Evolutionary conservation across 1,140 invertebrate species (phyloP).

Genomic region (Drosophila tani): DNA sequence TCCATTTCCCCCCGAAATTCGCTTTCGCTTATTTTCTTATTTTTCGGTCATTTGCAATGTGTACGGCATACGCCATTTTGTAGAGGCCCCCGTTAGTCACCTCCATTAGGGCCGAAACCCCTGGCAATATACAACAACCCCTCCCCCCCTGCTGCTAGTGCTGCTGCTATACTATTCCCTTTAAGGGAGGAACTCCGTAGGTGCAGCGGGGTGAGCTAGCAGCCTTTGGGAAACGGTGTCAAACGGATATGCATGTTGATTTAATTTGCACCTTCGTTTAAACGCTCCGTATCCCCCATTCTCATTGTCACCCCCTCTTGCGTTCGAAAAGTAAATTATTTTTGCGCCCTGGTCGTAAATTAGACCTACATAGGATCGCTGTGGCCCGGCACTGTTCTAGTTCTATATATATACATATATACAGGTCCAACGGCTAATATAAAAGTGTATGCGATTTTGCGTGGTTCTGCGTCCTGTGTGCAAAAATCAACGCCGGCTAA

Average conservation of each 20-base stretch:
- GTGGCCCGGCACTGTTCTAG: slow-evolving; percentile 48
- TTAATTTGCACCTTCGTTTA: slow-evolving; percentile 82
- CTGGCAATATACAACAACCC: slow-evolving; percentile 10
- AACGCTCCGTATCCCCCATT: slow-evolving; percentile 43
- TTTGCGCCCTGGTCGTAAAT: slow-evolving; percentile 70
- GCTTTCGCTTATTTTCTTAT: slow-evolving; percentile 17
- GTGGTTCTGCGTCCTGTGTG: slow-evolving; percentile 61
- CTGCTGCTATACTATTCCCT: slow-evolving; percentile 24
- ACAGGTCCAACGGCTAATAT: neutral
- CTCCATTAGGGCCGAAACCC: slow-evolving; percentile 6
- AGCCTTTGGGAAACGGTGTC: slow-evolving; percentile 73
- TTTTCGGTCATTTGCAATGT: slow-evolving; percentile 79
- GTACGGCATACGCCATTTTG: slow-evolving; percentile 64
- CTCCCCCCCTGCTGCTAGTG: neutral
- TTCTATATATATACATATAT: slow-evolving; percentile 33
- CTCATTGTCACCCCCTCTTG: slow-evolving; percentile 33
- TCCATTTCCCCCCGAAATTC: slow-evolving; percentile 34
- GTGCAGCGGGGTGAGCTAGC: slow-evolving; percentile 1
- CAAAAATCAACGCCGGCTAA: slow-evolving; percentile 79
- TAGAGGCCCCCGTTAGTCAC: slow-evolving; percentile 32
- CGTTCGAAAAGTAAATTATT: slow-evolving; percentile 67
- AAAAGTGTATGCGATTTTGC: slow-evolving; percentile 10
- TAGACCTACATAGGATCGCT: slow-evolving; percentile 61
- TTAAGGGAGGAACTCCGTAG: neutral
- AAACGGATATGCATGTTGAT: slow-evolving; percentile 84